A percentile compares a stretch with the other conserved stretches of the same genome.
phyloP scores from a whole-genome alignment of 2,888 invertebrate species.

The Phyto melanocephala region DNA sequence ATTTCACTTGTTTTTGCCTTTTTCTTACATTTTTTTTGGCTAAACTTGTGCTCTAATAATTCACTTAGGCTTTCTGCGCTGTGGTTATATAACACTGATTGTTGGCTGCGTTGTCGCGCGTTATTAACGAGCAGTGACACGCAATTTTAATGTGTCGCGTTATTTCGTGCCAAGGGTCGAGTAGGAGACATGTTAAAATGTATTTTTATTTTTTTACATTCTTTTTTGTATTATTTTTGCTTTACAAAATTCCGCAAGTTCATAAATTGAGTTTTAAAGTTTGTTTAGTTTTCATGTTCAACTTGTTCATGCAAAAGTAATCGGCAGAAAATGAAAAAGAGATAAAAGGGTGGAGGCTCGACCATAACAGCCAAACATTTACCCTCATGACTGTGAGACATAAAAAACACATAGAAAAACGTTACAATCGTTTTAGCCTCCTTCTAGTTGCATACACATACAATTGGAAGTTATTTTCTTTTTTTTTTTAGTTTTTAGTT shows the following conservation, averaged over 20 bases:
- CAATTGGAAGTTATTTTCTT: conserved; percentile 27
- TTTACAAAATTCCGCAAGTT: conserved; percentile 62
- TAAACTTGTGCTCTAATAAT: conserved; percentile 63
- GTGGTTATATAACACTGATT: conserved; percentile 59
- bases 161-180: conserved; percentile 58
- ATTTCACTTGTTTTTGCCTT: conserved; percentile 15
- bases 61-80: conserved; percentile 62
- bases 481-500: conserved; percentile 39
- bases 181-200: conserved; percentile 59
- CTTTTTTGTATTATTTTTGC: conserved; percentile 18
- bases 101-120: conserved; percentile 65
- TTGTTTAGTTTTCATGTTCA: conserved; percentile 56
- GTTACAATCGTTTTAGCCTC: conserved; percentile 50
- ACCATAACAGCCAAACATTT: background rate
- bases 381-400: conserved; percentile 51
- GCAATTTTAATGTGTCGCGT: conserved; percentile 66
- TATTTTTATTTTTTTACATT: conserved; percentile 17
- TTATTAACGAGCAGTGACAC: conserved; percentile 66
- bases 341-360: conserved; percentile 4
- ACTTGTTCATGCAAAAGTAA: conserved; percentile 48
- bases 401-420: conserved; percentile 30
- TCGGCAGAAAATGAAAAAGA: background rate
- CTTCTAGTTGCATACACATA: conserved; percentile 1
- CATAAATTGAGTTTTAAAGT: conserved; percentile 64
- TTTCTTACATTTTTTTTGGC: conserved; percentile 34